Evolutionary conservation across 2,797 vertebrate species (phyloP), one percentile per base, ranked within the genome.

Genomic region (Mormyrops attenuatus): DNA sequence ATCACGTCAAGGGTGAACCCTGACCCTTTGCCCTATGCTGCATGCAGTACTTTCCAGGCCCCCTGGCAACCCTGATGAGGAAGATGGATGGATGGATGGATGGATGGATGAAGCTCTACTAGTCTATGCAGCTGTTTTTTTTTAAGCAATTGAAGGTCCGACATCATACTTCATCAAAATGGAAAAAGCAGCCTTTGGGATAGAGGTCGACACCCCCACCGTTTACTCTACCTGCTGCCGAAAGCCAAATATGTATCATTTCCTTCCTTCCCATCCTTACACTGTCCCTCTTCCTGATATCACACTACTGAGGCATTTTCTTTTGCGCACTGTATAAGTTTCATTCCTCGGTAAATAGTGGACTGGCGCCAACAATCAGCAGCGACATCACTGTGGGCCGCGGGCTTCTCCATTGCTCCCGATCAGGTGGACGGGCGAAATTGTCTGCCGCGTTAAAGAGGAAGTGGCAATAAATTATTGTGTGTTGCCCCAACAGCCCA

Each of bases 401-500:
- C 82, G 9, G 66, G 47, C 49, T 26, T 9, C 49, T 50, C 44
- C 47, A 85, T 22, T 8, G 22, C 20, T 26, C 22, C 49, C 17
- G 47, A 85, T 85, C 82, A 22, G 82, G 82, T 85, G 49, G 44
- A 85, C 22, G 17, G 6, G 47, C n/a, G 11, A 85, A 85, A 85
- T 85, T 85, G 82, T 85, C 82, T 47, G 3, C n/a, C 47, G 11
- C 15, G 52, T 87, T 87, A 41, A 57, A 57, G 85, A 55, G 85
- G 66, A 87, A 87, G 26, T 60, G 53, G 15, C 85, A 87, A 88
- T 63, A 66, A 88, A 66, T 47, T 60, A 87, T 53, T 53, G 26
- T 88, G 55, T 49, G 85, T 63, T 88, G 87, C 41, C 87, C 26
- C 17, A 41, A 63, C 53, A 63, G 41, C 87, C 41, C n/a, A 7